A percentile compares a stretch with the other conserved stretches of the same genome.
Evolutionary conservation across 2,113 vertebrate genomes (phyloP).

Genomic region (Pionites leucogaster): DNA sequence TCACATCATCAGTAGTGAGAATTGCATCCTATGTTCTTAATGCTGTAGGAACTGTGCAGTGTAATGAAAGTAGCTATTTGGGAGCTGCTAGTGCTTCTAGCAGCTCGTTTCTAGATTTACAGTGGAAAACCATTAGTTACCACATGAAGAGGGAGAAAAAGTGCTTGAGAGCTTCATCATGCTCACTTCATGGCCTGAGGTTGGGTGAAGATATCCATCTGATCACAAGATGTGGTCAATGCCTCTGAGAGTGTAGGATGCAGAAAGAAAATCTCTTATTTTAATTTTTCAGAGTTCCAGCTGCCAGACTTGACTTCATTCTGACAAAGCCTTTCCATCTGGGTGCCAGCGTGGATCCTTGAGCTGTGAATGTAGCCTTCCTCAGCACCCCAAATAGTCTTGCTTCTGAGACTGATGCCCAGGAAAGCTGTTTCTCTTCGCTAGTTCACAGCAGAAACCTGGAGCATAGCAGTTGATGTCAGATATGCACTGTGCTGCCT

Average conservation of each 20-base stretch:
- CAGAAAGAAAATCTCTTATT: neutral
- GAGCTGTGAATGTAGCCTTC: neutral
- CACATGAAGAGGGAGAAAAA: neutral
- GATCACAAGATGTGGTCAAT: neutral
- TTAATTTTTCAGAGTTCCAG: neutral
- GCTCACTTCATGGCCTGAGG: neutral
- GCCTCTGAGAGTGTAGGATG: neutral
- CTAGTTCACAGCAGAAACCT: neutral
- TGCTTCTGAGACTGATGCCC: neutral
- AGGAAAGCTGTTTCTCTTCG: neutral
- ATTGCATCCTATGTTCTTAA: neutral
- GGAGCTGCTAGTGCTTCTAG: neutral
- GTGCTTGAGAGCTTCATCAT: fast-evolving
- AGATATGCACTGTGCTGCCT: neutral
- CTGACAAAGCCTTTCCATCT: neutral
- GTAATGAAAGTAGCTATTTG: neutral
- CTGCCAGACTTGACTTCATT: neutral
- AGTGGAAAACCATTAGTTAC: neutral
- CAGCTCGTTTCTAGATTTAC: neutral
- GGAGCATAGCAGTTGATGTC: neutral
- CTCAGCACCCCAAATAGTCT: neutral
- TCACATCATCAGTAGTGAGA: neutral
- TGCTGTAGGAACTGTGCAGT: neutral
- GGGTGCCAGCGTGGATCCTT: neutral
- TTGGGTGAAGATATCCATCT: neutral